Base-by-base conservation (phyloP, 2,113 vertebrate species). In the Rhinoptilus africanus region DNA sequence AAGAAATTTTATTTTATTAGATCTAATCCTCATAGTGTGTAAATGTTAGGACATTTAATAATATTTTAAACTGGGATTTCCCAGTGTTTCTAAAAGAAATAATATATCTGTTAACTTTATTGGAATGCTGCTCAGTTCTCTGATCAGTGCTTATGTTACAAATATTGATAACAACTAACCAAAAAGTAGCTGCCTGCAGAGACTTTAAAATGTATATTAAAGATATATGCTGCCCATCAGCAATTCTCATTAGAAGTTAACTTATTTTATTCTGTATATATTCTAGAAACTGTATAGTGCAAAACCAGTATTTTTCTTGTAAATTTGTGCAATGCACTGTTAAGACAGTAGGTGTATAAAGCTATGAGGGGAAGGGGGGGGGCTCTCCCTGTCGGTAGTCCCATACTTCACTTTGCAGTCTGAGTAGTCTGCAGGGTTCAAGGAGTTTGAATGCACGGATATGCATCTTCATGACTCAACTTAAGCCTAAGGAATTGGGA, bases 191-290 rank as follows among this genome's bases (percentile, higher is more conserved):
- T 99, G 98, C 99, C 99, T 99, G 99, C 99, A 99, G 99, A 99
- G 98, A 99, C 98, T 99, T 98, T 98, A 97, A 98, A 98, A 96
- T 98, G 98, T 98, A 98, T 98, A 98, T 98, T 98, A 98, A 97
- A 98, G 97, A 96, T 96, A 96, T 97, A 95, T 98, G 97, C 99
- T 99, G 99, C 98, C 98, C 96, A 98, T 98, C 98, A 98, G 98
- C 99, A 98, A 97, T 98, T 98, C 98, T 98, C 98, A 97, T 97
- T 98, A 99, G 98, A 96, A 98, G 98, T 98, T 99, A 99, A 99
- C 99, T 99, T 99, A 99, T 99, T 99, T 99, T 99, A 99, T 98
- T 99, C 99, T 99, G 98, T 99, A 99, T 99, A 99, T 99, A 99
- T 99, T 99, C 99, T 99, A 99, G 99, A 99, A 98, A 97, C 94